phyloP scores from a whole-genome alignment of 2,113 vertebrate species.

The Indri indri region DNA sequence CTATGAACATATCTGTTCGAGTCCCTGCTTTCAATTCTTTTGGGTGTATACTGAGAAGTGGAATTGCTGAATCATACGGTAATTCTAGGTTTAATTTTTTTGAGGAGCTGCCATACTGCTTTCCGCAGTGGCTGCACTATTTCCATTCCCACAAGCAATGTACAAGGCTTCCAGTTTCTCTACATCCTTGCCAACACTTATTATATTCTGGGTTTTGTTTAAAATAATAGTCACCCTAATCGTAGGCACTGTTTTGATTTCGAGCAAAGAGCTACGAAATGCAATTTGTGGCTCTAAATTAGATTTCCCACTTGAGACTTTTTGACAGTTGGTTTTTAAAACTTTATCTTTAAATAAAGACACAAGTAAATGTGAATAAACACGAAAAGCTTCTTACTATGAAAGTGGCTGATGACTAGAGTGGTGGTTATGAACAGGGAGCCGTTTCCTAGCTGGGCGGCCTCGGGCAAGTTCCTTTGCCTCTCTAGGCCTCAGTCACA shows the following conservation, averaged over 20 bases:
- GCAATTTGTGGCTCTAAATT: neutral
- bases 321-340: neutral
- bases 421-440: neutral
- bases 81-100: neutral
- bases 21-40: conserved; percentile 8
- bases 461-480: neutral
- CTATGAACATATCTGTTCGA: neutral
- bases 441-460: neutral
- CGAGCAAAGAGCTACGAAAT: conserved; percentile 27
- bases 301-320: neutral
- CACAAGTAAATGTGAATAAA: neutral
- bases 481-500: neutral
- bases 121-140: neutral
- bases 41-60: neutral
- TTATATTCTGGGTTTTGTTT: neutral
- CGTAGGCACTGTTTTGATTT: neutral
- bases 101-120: neutral
- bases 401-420: neutral
- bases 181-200: neutral
- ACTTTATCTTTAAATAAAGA: neutral
- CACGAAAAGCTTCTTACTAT: neutral
- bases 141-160: neutral
- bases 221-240: neutral
- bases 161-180: neutral
- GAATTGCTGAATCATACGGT: neutral